phyloP scores from a whole-genome alignment of 2,113 vertebrate species.

The Hydrolagus affinis region DNA sequence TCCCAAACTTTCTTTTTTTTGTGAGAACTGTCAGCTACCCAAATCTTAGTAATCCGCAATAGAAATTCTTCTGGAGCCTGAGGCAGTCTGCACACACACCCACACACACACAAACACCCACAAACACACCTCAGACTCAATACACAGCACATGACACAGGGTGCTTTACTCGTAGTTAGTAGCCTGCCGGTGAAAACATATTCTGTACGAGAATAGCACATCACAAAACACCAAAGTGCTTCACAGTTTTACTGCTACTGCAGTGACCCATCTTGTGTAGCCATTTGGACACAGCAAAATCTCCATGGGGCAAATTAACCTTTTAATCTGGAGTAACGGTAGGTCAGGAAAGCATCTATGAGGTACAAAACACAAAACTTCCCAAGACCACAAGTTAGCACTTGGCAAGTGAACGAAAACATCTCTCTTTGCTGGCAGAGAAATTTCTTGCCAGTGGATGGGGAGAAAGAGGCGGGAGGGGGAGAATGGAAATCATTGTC shows the following conservation, averaged over 20 bases:
- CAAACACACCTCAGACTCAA: not conserved
- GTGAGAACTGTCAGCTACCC: slow-evolving; percentile 38
- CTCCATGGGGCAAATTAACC: no score
- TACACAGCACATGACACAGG: not conserved
- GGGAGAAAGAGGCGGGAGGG: no score
- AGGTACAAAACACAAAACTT: not conserved
- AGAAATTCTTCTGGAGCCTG: slow-evolving; percentile 37
- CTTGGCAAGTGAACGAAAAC: not conserved
- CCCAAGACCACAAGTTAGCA: not conserved
- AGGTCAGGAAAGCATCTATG: not conserved
- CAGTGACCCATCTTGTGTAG: no score
- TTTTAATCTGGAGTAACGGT: no score
- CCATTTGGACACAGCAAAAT: no score
- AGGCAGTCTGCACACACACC: slow-evolving; percentile 35
- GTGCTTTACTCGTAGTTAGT: not conserved
- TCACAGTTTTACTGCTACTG: no score
- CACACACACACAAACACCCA: not conserved
- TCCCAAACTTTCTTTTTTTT: slow-evolving; percentile 18
- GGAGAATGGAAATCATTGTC: no score
- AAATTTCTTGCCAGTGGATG: no score
- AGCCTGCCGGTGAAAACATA: not conserved
- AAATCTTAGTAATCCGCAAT: slow-evolving; percentile 41
- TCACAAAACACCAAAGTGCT: no score
- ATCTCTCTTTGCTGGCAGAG: not conserved
- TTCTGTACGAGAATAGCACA: no score